These are phyloP conservation scores for Aptenodytes patagonicus DNA, from an alignment of 2,113 vertebrate genomes.

Conservation along the genomic window DNA sequence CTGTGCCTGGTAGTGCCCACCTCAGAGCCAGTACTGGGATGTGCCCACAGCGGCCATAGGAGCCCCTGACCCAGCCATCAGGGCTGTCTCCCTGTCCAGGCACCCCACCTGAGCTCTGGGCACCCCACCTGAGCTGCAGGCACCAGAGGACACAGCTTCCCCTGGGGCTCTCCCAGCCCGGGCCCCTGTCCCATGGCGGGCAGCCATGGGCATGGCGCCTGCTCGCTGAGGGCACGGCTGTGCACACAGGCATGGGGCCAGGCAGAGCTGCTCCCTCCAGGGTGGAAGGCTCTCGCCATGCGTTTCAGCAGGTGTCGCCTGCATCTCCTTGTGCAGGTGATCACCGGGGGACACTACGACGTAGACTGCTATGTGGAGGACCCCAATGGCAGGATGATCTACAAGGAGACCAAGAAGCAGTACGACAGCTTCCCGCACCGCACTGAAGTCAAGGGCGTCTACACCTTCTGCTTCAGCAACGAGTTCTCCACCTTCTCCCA, in stretches of 20 bases:
- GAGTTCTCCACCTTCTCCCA: conserved; percentile 92
- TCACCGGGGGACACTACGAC: conserved; percentile 90
- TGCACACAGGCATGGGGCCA: background rate
- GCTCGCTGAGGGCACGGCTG: background rate
- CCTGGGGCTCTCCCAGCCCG: background rate
- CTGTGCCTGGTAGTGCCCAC: accelerated
- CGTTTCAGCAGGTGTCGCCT: background rate
- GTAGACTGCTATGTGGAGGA: conserved; percentile 89
- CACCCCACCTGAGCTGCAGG: background rate
- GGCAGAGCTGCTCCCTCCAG: background rate
- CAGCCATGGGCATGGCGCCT: background rate
- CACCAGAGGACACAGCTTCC: background rate
- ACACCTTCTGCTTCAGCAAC: conserved; percentile 91
- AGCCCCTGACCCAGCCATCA: background rate
- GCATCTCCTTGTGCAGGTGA: conserved; percentile 70
- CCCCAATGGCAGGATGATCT: conserved; percentile 77
- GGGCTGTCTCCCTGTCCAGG: background rate
- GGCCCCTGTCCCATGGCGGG: accelerated
- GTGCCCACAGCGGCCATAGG: background rate
- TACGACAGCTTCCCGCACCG: conserved; percentile 86
- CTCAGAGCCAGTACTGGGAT: background rate
- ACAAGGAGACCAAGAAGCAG: conserved; percentile 86
- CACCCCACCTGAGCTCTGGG: background rate
- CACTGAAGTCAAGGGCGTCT: conserved; percentile 74
- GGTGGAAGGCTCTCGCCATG: background rate